Evolutionary conservation across 2,113 vertebrate species (phyloP).

Genomic region (Neogale vison): DNA sequence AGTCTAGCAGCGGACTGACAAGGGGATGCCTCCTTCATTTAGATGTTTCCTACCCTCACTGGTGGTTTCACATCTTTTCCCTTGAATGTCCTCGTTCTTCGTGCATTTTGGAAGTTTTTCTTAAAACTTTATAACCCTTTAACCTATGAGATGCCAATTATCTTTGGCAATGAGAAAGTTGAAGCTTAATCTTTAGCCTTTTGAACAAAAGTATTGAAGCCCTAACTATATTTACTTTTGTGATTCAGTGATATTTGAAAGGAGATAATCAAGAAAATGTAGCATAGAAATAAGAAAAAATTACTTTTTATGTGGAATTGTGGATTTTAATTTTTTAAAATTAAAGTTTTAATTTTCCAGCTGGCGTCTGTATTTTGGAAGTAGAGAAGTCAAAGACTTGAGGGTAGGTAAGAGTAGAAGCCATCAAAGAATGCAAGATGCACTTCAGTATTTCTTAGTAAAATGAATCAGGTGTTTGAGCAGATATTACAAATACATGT

Average conservation of each 20-base stretch:
- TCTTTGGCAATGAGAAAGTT: background rate
- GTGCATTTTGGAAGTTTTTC: background rate
- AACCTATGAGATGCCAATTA: background rate
- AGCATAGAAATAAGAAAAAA: background rate
- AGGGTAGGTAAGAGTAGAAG: background rate
- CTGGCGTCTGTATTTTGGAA: background rate
- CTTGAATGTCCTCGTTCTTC: background rate
- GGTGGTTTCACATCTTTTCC: background rate
- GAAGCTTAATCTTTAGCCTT: background rate
- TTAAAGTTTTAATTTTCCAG: no score
- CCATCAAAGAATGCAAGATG: background rate
- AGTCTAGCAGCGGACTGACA: background rate
- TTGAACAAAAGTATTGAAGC: background rate
- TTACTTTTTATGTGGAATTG: background rate
- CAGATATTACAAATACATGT: background rate
- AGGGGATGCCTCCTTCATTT: background rate
- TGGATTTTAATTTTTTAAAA: conserved; percentile 24
- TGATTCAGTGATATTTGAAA: background rate
- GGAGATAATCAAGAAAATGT: background rate
- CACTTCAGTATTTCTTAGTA: background rate
- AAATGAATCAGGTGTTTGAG: conserved; percentile 28
- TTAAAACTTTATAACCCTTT: background rate
- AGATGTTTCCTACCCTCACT: background rate
- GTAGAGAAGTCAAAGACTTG: background rate
- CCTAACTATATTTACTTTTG: background rate